These are phyloP conservation scores for Falco berigora DNA, from an alignment of 2,797 vertebrate genomes.

Conservation along the genomic window DNA sequence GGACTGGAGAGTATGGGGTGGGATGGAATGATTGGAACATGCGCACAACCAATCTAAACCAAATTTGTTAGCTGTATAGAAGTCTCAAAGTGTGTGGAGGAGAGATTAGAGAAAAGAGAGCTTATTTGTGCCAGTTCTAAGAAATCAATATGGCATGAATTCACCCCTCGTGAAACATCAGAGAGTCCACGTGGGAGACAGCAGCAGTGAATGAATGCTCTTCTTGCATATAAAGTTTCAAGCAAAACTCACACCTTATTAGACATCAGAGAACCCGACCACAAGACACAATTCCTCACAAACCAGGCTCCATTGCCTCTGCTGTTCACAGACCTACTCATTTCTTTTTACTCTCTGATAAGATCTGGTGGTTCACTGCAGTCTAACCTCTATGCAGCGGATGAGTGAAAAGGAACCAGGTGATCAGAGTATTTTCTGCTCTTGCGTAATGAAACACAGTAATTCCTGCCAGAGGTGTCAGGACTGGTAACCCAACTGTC, in stretches of 20 bases:
- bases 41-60: neutral
- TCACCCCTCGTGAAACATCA: neutral
- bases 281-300: neutral
- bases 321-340: neutral
- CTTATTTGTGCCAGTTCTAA: neutral
- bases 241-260: neutral
- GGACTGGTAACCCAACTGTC: neutral
- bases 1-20: neutral
- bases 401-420: neutral
- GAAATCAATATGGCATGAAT: neutral
- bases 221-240: neutral
- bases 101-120: neutral
- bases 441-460: rapidly evolving
- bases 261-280: neutral
- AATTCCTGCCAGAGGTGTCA: neutral
- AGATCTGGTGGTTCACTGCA: conserved; percentile 9
- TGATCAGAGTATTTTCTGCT: neutral
- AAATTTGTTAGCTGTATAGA: neutral
- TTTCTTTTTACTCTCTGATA: neutral
- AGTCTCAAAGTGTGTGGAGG: neutral
- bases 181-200: neutral
- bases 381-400: neutral
- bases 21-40: neutral
- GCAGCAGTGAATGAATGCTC: neutral
- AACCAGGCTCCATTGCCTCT: neutral